Base-by-base conservation (phyloP, 2,113 vertebrate genomes). In the Uropsilus gracilis region DNA sequence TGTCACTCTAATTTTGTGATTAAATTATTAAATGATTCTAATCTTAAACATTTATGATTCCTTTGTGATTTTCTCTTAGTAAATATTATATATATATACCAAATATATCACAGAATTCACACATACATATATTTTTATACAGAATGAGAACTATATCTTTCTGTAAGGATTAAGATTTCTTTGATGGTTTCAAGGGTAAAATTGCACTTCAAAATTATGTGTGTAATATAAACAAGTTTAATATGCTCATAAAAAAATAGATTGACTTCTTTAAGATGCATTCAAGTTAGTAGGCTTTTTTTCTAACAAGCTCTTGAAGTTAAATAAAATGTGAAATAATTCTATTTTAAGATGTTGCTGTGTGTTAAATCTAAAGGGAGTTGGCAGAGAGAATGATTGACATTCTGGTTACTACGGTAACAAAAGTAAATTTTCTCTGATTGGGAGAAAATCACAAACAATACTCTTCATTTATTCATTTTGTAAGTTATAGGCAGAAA, bases 241-340 rank as follows among this genome's bases (percentile, higher is more conserved):
- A 76, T 84, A 66, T 24, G 3, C 78, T 95, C 34, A 61, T 28
- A 69, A 71, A 77, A 91, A 84, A 66, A 44, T n/a, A 28, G 17
- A 28, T 44, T 73, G 46, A 6, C 4, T 93, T 91, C 48, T 71
- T 76, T 81, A 93, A 84, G 69, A 85, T 86, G 32, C 6, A 71
- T 68, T 96, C 28, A 94, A 63, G 28, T 75, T 68, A 89, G 34
- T 9, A 72, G 28, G 14, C 90, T 83, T 75, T 17, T 50, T 80
- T 85, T 87, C 87, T n/a, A 82, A 72, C 37, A 61, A 75, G 84
- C 12, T 61, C 39, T 61, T 57, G 6, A 78, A 86, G 61, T 86
- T 86, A 91, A 93, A 83, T 61, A 75, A 20, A 87, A 91, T 71
- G 14, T 68, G 50, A 93, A 93, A 80, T 83, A 32, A 71, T 39